Evolutionary conservation across 2,888 invertebrate genomes (phyloP).

Genomic region (Dryadula phaetusa): DNA sequence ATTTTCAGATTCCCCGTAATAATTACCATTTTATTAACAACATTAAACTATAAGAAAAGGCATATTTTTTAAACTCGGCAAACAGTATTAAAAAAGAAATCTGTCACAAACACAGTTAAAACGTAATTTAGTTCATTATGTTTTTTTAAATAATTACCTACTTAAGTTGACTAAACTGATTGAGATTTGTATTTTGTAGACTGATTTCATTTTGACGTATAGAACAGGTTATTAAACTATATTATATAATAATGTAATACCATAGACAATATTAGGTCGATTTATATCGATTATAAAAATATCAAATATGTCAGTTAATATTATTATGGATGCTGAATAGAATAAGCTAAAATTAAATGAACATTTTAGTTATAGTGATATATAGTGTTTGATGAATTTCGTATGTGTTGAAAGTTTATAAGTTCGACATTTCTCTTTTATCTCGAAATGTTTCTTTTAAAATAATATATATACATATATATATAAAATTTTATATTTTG

Average conservation of each 20-base stretch:
- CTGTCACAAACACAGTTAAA: background rate
- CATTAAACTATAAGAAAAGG: background rate
- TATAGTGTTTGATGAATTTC: slow-evolving; percentile 11
- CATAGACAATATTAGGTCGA: slow-evolving; percentile 19
- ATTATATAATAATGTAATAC: slow-evolving; percentile 12
- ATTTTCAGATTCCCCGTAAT: slow-evolving; percentile 6
- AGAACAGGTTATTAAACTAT: slow-evolving; percentile 13
- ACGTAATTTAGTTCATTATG: background rate
- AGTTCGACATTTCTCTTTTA: background rate
- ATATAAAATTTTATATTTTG: background rate
- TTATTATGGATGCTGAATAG: slow-evolving; percentile 4
- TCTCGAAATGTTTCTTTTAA: background rate
- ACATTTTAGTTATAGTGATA: slow-evolving; percentile 14
- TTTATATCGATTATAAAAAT: slow-evolving; percentile 7
- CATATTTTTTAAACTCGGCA: background rate
- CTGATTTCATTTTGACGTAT: slow-evolving; percentile 12
- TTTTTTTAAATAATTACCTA: background rate
- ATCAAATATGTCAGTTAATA: background rate
- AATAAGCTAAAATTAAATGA: background rate
- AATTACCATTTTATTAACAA: background rate
- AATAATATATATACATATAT: background rate
- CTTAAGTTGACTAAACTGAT: background rate
- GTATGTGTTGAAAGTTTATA: background rate
- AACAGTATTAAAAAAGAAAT: background rate
- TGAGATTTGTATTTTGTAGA: background rate